Percentiles rank a stretch among this genome's conserved stretches.
These are phyloP conservation scores for Grallaria varia DNA, from an alignment of 2,113 vertebrate genomes.

Conservation along the genomic window DNA sequence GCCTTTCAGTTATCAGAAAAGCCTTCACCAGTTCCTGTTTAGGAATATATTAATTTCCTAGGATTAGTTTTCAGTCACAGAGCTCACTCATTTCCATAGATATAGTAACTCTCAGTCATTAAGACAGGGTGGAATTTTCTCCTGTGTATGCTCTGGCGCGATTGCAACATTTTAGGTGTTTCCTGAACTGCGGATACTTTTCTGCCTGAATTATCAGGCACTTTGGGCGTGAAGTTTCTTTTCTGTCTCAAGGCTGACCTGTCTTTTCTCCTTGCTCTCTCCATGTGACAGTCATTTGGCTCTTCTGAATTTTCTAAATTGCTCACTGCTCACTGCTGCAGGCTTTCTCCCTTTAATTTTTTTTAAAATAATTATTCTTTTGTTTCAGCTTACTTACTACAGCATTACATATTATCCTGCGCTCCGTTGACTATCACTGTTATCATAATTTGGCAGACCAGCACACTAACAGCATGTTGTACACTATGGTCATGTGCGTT, in stretches of 20 bases:
- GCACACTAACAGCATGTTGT: background rate
- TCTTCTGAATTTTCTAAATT: background rate
- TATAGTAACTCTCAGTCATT: background rate
- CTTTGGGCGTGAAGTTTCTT: background rate
- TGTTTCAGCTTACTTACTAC: background rate
- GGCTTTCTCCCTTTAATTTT: background rate
- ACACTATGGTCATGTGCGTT: background rate
- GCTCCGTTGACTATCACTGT: background rate
- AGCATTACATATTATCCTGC: background rate
- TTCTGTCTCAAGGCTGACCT: background rate
- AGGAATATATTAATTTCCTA: background rate
- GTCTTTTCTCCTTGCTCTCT: background rate
- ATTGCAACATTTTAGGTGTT: background rate
- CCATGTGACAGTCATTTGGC: background rate
- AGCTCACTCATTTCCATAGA: background rate
- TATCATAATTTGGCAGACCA: background rate
- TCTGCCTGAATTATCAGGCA: background rate
- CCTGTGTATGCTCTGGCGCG: accelerated
- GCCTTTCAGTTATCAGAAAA: background rate
- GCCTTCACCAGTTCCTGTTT: background rate
- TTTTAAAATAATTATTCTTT: background rate
- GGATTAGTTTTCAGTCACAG: background rate
- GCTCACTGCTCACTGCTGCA: background rate
- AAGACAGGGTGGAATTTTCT: background rate
- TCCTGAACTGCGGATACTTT: background rate